Conservation (phyloP, 2,113 vertebrate species). For the Diadophis punctatus region DNA sequence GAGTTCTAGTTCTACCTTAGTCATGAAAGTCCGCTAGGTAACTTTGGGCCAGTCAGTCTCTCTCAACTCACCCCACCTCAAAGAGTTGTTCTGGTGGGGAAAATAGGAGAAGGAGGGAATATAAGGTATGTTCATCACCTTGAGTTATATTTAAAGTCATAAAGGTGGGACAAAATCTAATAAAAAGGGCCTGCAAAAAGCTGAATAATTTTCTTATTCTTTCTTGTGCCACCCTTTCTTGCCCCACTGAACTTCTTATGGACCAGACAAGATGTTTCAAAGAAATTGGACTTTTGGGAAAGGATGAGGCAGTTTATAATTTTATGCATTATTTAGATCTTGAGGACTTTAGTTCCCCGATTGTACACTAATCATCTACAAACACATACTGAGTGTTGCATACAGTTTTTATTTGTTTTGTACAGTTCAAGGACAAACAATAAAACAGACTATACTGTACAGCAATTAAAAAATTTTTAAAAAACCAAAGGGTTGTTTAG, state of each 20-base stretch:
- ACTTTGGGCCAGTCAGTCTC: too few relatives aligned
- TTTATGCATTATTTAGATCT: background rate
- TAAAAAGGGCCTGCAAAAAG: background rate
- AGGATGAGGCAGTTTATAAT: background rate
- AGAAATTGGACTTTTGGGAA: background rate
- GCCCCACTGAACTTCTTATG: background rate
- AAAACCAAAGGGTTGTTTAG: background rate
- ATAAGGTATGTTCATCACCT: background rate
- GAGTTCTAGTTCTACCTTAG: too few relatives aligned
- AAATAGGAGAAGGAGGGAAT: too few relatives aligned
- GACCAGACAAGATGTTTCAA: background rate
- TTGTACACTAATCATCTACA: background rate
- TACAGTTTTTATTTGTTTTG: background rate
- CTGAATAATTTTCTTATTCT: background rate
- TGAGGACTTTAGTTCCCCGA: background rate
- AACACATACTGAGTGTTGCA: background rate
- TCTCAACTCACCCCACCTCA: too few relatives aligned
- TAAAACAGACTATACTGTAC: background rate
- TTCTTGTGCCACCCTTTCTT: background rate
- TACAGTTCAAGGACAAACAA: background rate
- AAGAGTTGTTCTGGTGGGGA: too few relatives aligned
- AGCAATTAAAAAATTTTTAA: background rate
- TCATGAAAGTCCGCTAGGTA: rapidly evolving
- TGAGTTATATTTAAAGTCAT: background rate
- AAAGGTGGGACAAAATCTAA: background rate